phyloP scores from a whole-genome alignment of 2,797 vertebrate species.

The Acipenser ruthenus region DNA sequence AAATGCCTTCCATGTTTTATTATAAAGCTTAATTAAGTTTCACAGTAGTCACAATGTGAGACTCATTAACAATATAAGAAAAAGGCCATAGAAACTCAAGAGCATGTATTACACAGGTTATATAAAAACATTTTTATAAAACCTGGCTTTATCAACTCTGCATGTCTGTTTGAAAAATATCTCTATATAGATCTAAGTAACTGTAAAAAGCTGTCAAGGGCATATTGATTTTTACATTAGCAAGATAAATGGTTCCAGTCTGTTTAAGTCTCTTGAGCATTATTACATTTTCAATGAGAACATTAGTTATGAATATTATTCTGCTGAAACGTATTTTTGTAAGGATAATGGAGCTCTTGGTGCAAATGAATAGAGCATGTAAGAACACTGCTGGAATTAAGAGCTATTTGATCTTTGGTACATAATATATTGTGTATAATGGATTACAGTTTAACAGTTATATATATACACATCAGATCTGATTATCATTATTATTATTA shows the following conservation, averaged over 20 bases:
- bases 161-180: background rate
- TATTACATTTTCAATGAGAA: conserved; percentile 5
- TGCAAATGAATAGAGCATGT: background rate
- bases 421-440: background rate
- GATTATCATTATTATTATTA: background rate
- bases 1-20: too few relatives aligned
- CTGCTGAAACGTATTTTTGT: background rate
- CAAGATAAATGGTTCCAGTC: background rate
- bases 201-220: background rate
- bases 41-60: too few relatives aligned
- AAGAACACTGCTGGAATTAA: background rate
- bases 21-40: too few relatives aligned
- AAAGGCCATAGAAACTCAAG: too few relatives aligned
- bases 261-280: conserved; percentile 3
- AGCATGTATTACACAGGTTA: too few relatives aligned
- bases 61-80: too few relatives aligned
- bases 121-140: too few relatives aligned
- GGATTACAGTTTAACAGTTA: background rate
- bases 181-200: conserved; percentile 1
- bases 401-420: background rate
- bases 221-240: conserved; percentile 4
- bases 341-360: background rate
- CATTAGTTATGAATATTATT: conserved; percentile 2
- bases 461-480: background rate
- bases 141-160: background rate